A percentile compares a stretch with the other conserved stretches of the same genome.
Conservation (phyloP, 2,888 invertebrate genomes). For the Malthinus flaveolus region DNA sequence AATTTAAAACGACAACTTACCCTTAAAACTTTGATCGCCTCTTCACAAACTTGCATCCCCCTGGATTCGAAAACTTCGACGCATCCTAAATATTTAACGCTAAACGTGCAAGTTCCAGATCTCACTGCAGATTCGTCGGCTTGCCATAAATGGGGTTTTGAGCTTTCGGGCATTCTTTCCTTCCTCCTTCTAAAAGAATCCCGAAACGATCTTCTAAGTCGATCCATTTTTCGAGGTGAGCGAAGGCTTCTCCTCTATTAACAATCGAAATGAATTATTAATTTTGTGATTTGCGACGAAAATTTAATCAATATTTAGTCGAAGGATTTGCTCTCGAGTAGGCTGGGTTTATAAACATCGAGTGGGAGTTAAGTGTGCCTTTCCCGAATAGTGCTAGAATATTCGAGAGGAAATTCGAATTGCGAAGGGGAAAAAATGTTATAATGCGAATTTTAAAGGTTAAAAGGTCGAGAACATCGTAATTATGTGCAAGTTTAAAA, state of each 20-base stretch:
- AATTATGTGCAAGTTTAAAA: too few relatives aligned
- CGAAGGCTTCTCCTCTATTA: constrained; percentile 66
- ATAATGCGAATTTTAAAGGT: too few relatives aligned
- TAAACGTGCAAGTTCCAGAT: constrained; percentile 94
- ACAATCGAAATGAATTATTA: background rate
- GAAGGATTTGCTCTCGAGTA: too few relatives aligned
- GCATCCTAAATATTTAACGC: constrained; percentile 98
- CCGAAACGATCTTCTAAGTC: constrained; percentile 84
- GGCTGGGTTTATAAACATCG: too few relatives aligned
- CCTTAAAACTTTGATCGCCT: constrained; percentile 94
- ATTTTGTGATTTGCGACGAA: too few relatives aligned
- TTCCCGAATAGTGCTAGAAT: too few relatives aligned
- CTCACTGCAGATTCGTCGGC: constrained; percentile 96
- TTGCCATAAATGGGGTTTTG: constrained; percentile 97
- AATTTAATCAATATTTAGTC: too few relatives aligned
- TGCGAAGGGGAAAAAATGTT: too few relatives aligned
- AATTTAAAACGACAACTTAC: constrained; percentile 57
- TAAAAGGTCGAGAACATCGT: too few relatives aligned
- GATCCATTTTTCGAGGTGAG: constrained; percentile 83
- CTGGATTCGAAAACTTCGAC: constrained; percentile 99
- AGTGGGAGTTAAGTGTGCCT: too few relatives aligned
- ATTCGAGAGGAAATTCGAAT: too few relatives aligned
- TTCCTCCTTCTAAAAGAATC: constrained; percentile 94
- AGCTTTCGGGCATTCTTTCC: constrained; percentile 82
- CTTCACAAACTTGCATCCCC: constrained; percentile 99